These are phyloP conservation scores for Dromaius novaehollandiae DNA, from an alignment of 2,113 vertebrate genomes.

Conservation along the genomic window DNA sequence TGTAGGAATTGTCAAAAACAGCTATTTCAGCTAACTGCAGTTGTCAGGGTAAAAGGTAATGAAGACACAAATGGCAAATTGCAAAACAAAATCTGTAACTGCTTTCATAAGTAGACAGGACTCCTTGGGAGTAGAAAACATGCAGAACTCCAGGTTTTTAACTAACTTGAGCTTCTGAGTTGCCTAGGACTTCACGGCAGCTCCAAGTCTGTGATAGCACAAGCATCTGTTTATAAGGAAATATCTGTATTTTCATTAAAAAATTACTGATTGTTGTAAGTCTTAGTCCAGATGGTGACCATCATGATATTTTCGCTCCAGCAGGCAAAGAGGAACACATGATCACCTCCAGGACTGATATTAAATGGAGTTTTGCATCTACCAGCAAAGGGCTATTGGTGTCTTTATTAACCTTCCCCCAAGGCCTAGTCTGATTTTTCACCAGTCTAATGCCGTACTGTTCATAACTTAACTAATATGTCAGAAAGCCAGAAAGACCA, in stretches of 20 bases:
- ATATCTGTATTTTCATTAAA: neutral
- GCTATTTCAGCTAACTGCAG: neutral
- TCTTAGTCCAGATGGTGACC: slow-evolving; percentile 54
- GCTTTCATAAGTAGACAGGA: neutral
- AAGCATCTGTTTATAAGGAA: neutral
- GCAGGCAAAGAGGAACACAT: slow-evolving; percentile 47
- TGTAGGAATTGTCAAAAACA: neutral
- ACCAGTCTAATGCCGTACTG: neutral
- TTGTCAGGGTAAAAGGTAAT: neutral
- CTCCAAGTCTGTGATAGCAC: neutral
- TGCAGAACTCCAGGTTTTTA: neutral
- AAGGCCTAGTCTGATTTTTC: slow-evolving; percentile 20
- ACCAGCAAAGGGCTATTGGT: slow-evolving; percentile 12
- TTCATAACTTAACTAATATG: neutral
- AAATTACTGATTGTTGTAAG: slow-evolving; percentile 21
- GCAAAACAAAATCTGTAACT: neutral
- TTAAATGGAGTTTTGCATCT: slow-evolving; percentile 13
- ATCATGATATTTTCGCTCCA: slow-evolving; percentile 51
- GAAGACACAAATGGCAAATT: neutral
- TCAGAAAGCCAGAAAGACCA: neutral
- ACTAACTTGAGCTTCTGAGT: neutral
- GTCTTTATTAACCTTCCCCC: slow-evolving; percentile 61
- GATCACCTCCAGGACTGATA: slow-evolving; percentile 40
- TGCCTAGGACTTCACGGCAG: neutral
- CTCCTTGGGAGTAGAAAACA: neutral